phyloP scores from a whole-genome alignment of 2,797 vertebrate species.

The Pangasius sanitwongsei region DNA sequence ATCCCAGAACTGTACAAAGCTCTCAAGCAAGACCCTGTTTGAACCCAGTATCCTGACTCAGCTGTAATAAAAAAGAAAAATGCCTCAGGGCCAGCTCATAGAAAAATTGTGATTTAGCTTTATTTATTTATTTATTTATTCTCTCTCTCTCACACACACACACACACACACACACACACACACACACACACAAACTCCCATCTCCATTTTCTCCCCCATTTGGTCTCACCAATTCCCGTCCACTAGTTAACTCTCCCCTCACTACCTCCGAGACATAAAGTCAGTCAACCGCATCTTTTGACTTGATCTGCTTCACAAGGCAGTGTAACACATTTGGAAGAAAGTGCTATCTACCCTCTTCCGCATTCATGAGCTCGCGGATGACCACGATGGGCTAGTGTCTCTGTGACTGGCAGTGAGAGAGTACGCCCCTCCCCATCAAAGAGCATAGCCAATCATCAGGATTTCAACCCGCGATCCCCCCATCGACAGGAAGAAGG shows the following conservation, averaged over 20 bases:
- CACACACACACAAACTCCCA: no score
- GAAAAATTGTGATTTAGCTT: background rate
- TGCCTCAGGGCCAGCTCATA: background rate
- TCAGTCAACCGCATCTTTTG: background rate
- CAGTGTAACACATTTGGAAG: background rate
- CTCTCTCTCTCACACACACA: no score
- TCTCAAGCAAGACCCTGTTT: background rate
- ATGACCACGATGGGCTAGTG: background rate
- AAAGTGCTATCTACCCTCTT: background rate
- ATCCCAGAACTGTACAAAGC: background rate
- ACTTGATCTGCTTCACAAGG: background rate
- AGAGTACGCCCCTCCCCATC: background rate
- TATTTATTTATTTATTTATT: background rate
- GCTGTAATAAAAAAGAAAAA: background rate
- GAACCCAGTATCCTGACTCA: background rate
- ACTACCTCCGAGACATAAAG: background rate
- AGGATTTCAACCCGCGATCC: background rate
- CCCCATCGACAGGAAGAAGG: no score
- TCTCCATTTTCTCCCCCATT: background rate
- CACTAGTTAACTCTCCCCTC: background rate
- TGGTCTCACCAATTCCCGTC: no score
- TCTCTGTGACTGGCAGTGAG: background rate
- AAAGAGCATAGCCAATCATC: no score
- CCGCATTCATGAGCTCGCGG: background rate
- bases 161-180: background rate